A percentile compares a stretch with the other conserved stretches of the same genome.
Conservation (phyloP, 2,113 vertebrate genomes). For the Athene noctua region DNA sequence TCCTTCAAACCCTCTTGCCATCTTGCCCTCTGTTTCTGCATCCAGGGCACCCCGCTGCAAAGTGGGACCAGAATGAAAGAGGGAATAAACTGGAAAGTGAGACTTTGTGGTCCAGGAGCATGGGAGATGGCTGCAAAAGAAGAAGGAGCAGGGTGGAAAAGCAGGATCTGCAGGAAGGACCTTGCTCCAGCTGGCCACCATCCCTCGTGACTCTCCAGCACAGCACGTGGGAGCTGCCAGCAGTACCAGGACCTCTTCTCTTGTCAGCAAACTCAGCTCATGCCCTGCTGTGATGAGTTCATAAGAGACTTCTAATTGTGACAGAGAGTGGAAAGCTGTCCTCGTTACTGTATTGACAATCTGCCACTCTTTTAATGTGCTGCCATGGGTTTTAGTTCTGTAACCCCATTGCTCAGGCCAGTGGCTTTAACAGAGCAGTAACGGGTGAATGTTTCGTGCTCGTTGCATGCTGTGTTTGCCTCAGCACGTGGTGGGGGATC, state of each 20-base stretch:
- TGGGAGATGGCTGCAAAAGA: background rate
- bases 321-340: background rate
- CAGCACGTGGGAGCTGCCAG: accelerated
- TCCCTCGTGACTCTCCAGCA: accelerated
- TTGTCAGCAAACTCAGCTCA: background rate
- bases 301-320: background rate
- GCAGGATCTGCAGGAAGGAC: background rate
- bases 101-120: background rate
- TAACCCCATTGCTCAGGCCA: background rate
- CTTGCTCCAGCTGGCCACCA: accelerated
- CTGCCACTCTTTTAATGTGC: background rate
- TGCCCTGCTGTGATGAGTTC: background rate
- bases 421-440: background rate
- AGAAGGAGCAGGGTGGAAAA: background rate
- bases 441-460: accelerated
- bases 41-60: accelerated
- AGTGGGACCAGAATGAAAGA: background rate
- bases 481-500: accelerated
- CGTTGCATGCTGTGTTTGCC: accelerated
- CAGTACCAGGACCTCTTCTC: background rate
- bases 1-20: background rate
- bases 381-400: background rate
- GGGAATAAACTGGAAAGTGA: background rate
- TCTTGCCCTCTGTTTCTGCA: background rate
- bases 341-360: accelerated